phyloP scores from a whole-genome alignment of 2,113 vertebrate species.

The Anseranas semipalmata region DNA sequence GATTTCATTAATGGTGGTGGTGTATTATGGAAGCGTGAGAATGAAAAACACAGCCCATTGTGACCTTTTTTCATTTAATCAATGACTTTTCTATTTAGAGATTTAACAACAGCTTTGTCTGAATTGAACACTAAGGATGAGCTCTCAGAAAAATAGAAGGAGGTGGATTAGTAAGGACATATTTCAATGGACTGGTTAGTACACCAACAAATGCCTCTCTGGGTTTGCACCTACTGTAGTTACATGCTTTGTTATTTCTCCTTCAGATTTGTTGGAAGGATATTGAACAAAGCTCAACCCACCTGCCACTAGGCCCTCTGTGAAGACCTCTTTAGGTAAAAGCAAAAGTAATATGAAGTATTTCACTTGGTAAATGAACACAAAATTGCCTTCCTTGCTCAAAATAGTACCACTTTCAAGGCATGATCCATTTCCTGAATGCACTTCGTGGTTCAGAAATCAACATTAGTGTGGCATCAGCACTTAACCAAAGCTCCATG shows the following conservation, averaged over 20 bases:
- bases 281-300: not conserved
- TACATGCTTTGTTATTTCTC: not conserved
- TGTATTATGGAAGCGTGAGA: not conserved
- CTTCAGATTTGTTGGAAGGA: not conserved
- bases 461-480: not conserved
- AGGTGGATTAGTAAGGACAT: not conserved
- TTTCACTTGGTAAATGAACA: not conserved
- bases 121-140: not conserved
- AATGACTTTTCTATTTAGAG: not conserved
- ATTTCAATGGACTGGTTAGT: not conserved
- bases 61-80: not conserved
- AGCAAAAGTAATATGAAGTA: not conserved
- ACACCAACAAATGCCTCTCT: not conserved
- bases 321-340: not conserved
- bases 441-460: not conserved
- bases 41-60: not conserved
- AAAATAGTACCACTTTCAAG: not conserved
- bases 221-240: rapidly evolving
- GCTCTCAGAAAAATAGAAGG: not conserved
- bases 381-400: not conserved
- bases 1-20: not conserved
- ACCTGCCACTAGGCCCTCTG: not conserved
- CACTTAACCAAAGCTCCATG: not conserved
- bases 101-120: not conserved
- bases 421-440: rapidly evolving